These are phyloP conservation scores for Lithobates sylvaticus DNA, from an alignment of 2,797 vertebrate species.

Conservation along the genomic window DNA sequence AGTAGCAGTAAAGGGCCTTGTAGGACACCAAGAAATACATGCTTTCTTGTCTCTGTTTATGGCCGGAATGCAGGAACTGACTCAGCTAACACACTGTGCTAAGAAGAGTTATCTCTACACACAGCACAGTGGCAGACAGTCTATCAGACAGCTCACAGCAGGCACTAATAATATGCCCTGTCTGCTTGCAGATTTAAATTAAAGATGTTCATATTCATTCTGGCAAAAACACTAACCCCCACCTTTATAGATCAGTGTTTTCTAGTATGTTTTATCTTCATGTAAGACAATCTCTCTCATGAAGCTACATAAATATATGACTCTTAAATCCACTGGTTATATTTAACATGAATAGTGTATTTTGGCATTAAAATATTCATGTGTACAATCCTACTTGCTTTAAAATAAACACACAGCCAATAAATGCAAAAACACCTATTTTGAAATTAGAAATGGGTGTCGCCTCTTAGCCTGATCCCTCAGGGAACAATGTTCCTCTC, in stretches of 20 bases:
- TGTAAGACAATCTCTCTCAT: constrained; percentile 7
- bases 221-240: constrained; percentile 41
- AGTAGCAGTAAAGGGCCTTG: not conserved
- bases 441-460: too few species aligned
- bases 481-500: too few species aligned
- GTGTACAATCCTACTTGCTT: not conserved
- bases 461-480: too few species aligned
- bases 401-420: not conserved
- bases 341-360: constrained; percentile 4
- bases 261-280: constrained; percentile 35
- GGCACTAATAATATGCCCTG: constrained; percentile 61
- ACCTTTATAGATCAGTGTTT: constrained; percentile 47
- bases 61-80: not conserved
- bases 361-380: constrained; percentile 9
- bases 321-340: constrained; percentile 6
- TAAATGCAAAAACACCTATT: too few species aligned
- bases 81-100: constrained; percentile 1
- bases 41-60: not conserved
- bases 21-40: not conserved
- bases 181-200: constrained; percentile 57
- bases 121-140: constrained; percentile 50
- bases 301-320: constrained; percentile 27
- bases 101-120: constrained; percentile 23
- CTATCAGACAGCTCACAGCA: constrained; percentile 61
- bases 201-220: constrained; percentile 53